Conservation (phyloP, 2,797 vertebrate species). For the Rhinoraja longicauda region DNA sequence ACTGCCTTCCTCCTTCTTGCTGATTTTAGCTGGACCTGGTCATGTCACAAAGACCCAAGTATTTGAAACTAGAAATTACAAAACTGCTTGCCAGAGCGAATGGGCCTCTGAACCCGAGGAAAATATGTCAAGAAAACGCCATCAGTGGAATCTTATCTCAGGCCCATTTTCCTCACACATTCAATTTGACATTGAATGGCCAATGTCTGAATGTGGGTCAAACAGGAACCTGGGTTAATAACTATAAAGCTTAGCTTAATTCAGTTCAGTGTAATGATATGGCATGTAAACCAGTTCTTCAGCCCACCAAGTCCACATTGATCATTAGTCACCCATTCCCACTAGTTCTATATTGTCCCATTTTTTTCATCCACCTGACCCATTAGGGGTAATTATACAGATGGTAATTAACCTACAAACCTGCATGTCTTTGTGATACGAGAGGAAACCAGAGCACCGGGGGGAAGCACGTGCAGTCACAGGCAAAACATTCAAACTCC, state of each 20-base stretch:
- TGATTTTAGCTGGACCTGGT: slow-evolving; percentile 5
- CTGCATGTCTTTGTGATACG: too few relatives aligned
- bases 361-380: too few relatives aligned
- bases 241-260: background rate
- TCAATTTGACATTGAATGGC: background rate
- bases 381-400: too few relatives aligned
- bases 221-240: background rate
- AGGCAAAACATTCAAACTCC: too few relatives aligned
- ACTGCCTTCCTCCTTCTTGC: background rate
- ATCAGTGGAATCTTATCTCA: background rate
- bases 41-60: background rate
- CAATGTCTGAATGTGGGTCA: background rate
- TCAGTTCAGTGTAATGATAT: too few relatives aligned
- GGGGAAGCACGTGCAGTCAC: too few relatives aligned
- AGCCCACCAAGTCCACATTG: too few relatives aligned
- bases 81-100: background rate
- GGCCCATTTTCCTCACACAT: background rate
- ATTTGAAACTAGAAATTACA: background rate
- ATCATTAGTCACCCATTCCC: too few relatives aligned
- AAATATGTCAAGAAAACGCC: background rate
- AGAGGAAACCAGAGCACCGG: too few relatives aligned
- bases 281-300: too few relatives aligned
- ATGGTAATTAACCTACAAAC: too few relatives aligned
- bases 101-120: background rate
- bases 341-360: too few relatives aligned